These are phyloP conservation scores for Trichopoda pennipes DNA, from an alignment of 2,888 invertebrate genomes.

Conservation along the genomic window DNA sequence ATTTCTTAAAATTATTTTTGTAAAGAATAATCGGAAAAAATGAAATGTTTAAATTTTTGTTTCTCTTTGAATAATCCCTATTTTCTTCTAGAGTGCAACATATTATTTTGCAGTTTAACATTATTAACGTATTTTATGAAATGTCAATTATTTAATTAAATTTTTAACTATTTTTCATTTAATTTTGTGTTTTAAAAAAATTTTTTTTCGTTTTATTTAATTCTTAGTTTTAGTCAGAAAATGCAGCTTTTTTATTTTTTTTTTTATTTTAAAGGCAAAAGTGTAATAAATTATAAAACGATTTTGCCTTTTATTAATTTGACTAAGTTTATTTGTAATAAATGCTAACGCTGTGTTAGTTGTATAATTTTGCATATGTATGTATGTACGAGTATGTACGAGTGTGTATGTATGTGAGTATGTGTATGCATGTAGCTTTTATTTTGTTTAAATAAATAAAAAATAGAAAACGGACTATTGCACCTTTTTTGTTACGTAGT, in stretches of 20 bases:
- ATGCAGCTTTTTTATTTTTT: conserved; percentile 28
- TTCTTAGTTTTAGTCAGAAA: background rate
- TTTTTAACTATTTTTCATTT: conserved; percentile 11
- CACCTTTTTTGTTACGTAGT: conserved; percentile 62
- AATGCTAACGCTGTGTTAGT: conserved; percentile 62
- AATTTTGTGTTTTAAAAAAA: background rate
- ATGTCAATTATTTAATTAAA: conserved; percentile 34
- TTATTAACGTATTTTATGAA: conserved; percentile 18
- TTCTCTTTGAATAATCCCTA: conserved; percentile 17
- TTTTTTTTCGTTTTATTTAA: background rate
- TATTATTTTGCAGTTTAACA: conserved; percentile 39
- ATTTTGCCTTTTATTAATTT: conserved; percentile 41
- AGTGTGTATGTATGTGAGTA: conserved; percentile 18
- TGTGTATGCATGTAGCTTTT: conserved; percentile 18
- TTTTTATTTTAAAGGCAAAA: conserved; percentile 46
- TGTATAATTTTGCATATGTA: conserved; percentile 36
- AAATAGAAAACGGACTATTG: conserved; percentile 61
- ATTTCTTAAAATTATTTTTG: conserved; percentile 11
- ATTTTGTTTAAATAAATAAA: conserved; percentile 12
- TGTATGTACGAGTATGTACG: conserved; percentile 21
- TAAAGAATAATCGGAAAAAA: conserved; percentile 23
- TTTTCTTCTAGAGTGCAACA: conserved; percentile 28
- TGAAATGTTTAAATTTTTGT: background rate
- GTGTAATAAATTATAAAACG: conserved; percentile 6
- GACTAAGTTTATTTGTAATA: conserved; percentile 56